Conservation (phyloP, 2,888 invertebrate species). For the Bimastos eiseni region DNA sequence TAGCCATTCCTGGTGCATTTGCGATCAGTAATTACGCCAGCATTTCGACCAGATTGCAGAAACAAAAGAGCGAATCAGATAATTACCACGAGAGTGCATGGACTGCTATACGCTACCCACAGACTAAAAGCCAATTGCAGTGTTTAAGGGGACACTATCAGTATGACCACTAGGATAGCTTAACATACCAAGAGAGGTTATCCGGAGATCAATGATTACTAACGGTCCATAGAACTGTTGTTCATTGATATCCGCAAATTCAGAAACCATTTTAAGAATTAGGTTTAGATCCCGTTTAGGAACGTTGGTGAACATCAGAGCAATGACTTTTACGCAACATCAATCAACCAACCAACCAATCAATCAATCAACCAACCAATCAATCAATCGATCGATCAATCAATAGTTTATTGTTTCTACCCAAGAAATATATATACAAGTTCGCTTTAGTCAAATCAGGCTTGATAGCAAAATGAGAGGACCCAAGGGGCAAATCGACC, state of each 20-base stretch:
- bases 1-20: neutral
- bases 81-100: neutral
- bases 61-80: neutral
- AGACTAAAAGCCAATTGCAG: neutral
- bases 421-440: no score
- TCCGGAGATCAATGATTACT: neutral
- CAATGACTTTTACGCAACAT: neutral
- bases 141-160: neutral
- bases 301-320: neutral
- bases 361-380: no score
- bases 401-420: no score
- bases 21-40: neutral
- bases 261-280: neutral
- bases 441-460: no score
- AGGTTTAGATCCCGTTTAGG: neutral
- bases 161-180: neutral
- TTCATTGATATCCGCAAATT: neutral
- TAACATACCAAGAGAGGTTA: neutral
- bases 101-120: neutral
- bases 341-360: no score
- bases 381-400: no score
- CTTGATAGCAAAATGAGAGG: no score
- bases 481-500: no score
- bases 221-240: neutral
- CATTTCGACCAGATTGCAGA: neutral